Base-by-base conservation (phyloP, 2,888 invertebrate genomes). In the Autographa pulchrina region DNA sequence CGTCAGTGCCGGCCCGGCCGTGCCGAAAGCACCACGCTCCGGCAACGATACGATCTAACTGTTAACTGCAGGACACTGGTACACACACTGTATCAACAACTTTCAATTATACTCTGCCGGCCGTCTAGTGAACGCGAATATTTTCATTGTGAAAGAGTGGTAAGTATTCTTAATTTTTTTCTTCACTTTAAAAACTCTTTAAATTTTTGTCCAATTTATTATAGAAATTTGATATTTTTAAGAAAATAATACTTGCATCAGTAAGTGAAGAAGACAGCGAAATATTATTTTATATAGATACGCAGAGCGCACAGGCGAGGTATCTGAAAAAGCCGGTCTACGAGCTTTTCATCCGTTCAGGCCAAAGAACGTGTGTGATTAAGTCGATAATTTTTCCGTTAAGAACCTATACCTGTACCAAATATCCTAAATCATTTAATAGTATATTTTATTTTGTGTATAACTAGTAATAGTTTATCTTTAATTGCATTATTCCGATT, bases 1-100 rank as follows among this genome's bases (percentile, higher is more conserved):
- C 94, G 93, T 94, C 95, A 96, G 96, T 96, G 96, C 96, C 96
- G 96, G 95, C 94, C 94, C 94, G 94, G 95, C 95, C 96, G 96
- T 93, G 96, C 95, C 95, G 91, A 89, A 89, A 92, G 91, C 89
- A 92, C 88, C 92, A 96, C 96, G 96, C 91, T 91, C 91, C 92
- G 90, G 89, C 88, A 87, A 88, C 86, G 81, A 80, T 82, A 84
- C 82, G 82, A 83, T 81, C 83, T 85, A 77, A 86, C 90, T 88
- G 86, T 87, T 88, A 82, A 86, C 88, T 87, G 86, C 90, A 91
- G 92, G 91, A 92, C 92, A 91, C 92, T 94, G 93, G 91, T 88
- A 89, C 83, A 88, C 78, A 85, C 69, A 84, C 87, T 89, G 85
- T 86, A 89, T 87, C 89, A 83, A 90, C 86, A 83, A 85, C 86